Percentiles rank a stretch among this genome's conserved stretches.
Conservation (phyloP, 2,888 invertebrate species). For the Acanthoscelides obtectus region DNA sequence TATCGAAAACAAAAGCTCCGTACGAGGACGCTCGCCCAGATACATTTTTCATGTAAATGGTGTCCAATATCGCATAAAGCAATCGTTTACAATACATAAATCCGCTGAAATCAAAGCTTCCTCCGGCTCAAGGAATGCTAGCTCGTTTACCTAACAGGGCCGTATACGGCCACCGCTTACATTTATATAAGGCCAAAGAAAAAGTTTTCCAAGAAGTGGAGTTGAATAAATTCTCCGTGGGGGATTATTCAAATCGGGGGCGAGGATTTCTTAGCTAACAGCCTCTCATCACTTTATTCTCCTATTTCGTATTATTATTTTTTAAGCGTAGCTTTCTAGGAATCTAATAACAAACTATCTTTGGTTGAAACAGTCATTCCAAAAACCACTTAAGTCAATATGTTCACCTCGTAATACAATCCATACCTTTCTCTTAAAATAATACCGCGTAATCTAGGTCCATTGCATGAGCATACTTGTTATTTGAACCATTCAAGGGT, state of each 20-base stretch:
- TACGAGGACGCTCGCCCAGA: constrained; percentile 47
- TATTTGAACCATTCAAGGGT: no score
- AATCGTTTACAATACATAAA: constrained; percentile 52
- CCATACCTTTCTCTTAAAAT: no score
- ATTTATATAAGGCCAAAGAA: constrained; percentile 4
- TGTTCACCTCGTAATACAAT: no score
- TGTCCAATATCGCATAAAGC: constrained; percentile 52
- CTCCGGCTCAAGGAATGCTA: constrained; percentile 38
- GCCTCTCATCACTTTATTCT: neutral
- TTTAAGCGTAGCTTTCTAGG: no score
- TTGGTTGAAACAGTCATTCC: no score
- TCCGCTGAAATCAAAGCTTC: constrained; percentile 49
- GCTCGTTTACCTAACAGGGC: constrained; percentile 41
- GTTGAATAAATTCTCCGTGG: neutral
- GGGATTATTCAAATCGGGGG: neutral
- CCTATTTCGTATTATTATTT: neutral
- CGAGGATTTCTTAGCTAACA: neutral
- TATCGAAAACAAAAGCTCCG: constrained; percentile 50
- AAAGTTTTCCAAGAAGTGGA: neutral
- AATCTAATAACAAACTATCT: no score
- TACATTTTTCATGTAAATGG: constrained; percentile 53
- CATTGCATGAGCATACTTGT: no score
- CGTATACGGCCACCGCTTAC: constrained; percentile 12
- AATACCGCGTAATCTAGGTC: no score
- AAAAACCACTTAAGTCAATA: no score